Evolutionary conservation across 2,888 invertebrate species (phyloP), one percentile per base, ranked within the genome.

Genomic region (Drosophila algonquin): DNA sequence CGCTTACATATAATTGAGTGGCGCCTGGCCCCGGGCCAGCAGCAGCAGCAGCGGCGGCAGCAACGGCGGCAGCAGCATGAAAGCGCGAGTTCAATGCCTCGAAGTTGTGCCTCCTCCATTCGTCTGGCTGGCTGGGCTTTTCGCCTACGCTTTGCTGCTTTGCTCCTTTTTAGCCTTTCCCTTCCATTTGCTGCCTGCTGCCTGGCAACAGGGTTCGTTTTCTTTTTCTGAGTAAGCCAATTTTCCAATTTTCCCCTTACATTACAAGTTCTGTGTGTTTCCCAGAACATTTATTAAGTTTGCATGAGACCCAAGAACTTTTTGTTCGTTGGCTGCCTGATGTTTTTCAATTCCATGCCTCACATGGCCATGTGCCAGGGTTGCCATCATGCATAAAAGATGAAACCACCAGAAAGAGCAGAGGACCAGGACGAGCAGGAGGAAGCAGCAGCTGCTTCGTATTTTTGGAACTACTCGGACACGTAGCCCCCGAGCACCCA

Each of bases 381-480:
- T 60, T 60, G 56, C 75, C 75, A 75, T 64, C 75, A 75, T 75
- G 58, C 71, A 75, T 75, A 62, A 75, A 58, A 62, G 35, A 75
- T 75, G 24, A 24, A 24, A 24, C 27, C 16, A 46, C 48, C 50
- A 44, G 48, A 35, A 18, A 32, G 44, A n/a, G 18, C 50, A 59
- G 16, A 12, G 30, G 18, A n/a, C 24, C 24, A 21, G 44, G 10
- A 10, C 40, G 12, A 58, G 45, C 0, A 9, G 10, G 32, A 10
- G 32, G 32, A 9, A 32, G 32, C 1, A 57, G 72, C 73, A 60
- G 55, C 72, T 72, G 63, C 35, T 48, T 18, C 14, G 32, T 9
- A 14, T 71, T 57, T 70, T 57, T 45, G 45, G 65, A 24, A 35
- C 32, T n/a, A 6, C 24, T 24, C 24, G 5, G 24, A 24, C 24